Evolutionary conservation across 2,113 vertebrate species (phyloP), one percentile per base, ranked within the genome.

Genomic region (Myrmecobius fasciatus): DNA sequence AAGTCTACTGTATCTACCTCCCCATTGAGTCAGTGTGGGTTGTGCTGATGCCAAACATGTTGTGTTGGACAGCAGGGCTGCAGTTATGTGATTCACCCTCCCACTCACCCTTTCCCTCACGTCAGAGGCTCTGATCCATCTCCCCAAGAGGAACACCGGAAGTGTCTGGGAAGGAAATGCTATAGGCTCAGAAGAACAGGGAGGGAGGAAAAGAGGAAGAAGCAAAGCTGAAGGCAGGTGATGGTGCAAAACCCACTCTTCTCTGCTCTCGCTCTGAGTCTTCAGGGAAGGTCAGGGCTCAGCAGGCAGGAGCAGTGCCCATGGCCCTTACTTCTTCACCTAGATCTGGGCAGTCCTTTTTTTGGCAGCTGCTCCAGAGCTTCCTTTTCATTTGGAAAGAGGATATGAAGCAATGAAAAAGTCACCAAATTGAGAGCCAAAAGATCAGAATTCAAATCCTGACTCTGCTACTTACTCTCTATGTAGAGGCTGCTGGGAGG

Each of bases 11-110:
- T 75, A 49, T 8, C n/a, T 48, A 51, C 93, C 28, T 24, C 60
- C 54, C 89, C n/a, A 48, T 26, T 36, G 43, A 75, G 67, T 83
- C 67, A 83, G n/a, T 83, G 36, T 52, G 89, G 47, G n/a, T 43
- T 91, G 54, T 60, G 53, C 43, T 53, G 49, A 51, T 91, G 48
- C 36, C 49, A 51, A 48, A 94, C 28, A 60, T 47, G 49, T 90
- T 67, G 53, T 25, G 2, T 43, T 91, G 53, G 89, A 91, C 49
- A 25, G 49, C 47, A 92, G 47, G 92, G 48, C 60, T 92, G 51
- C n/a, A 67, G 89, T 49, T 91, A 25, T 31, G 56, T 94, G 89
- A 94, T 94, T 94, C 93, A 52, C 48, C 93, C 53, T 25, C 54
- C 54, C 53, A 51, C 47, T 91, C 56, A 90, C 54, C 47, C 47